Evolutionary conservation across 2,888 invertebrate species (phyloP), one percentile per base, ranked within the genome.

Genomic region (Pterostichus madidus): DNA sequence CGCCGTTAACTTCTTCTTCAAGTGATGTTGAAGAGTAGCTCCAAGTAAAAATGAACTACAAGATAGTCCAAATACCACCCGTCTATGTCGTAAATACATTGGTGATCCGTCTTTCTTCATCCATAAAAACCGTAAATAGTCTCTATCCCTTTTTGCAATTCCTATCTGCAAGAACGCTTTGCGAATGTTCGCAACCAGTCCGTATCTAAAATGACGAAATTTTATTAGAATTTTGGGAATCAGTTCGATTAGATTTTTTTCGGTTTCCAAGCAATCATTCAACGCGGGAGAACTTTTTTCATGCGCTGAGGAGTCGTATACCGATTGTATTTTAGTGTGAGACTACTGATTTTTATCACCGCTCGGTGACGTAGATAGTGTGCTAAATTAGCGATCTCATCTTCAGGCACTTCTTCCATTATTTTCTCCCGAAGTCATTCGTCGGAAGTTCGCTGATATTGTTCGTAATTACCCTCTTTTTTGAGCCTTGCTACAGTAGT

Each of bases 261-360:
- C 88, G 4, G 86, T 85, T 68, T 85, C 84, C 17, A 88, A 84
- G 2, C 85, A n/a, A n/a, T n/a, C n/a, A 79, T 88, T 89, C 5
- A 88, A 80, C 1, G 88, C 0, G 84, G 24, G n/a, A 0, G 85
- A 85, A 0, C 83, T 56, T 0, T 56, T 46, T 5, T 86, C 84
- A 73, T 83, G 73, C 0, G 85, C 83, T 7, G 86, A 86, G 13
- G 87, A 87, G 56, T 87, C 86, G 84, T 87, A 87, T 0, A 87
- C 87, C 0, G 87, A 86, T 13, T 87, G 64, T 1, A 87, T 73
- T 75, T 86, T 86, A 1, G 87, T 86, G 86, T 87, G 6, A 84
- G 53, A 73, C 85, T 86, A 5, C 83, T 71, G 0, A 84, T 83
- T 24, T 85, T 84, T 6, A 86, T 77, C 1, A 87, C 85, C 11